A percentile compares a stretch with the other conserved stretches of the same genome.
phyloP scores from a whole-genome alignment of 1,140 invertebrate species.

The Bursaphelenchus mucronatus region DNA sequence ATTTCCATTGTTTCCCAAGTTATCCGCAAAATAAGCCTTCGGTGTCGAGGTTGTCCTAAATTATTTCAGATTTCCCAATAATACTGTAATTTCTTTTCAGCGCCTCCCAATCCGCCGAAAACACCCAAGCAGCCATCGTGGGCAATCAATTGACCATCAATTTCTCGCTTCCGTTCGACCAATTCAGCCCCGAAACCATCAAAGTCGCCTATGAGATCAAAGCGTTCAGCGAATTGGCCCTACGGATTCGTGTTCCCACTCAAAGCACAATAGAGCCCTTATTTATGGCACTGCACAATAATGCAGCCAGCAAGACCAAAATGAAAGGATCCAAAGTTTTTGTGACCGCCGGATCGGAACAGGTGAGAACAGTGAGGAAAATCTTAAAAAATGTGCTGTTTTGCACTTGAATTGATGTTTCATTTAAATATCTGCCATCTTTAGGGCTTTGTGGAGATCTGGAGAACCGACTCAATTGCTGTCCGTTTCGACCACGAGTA shows the following conservation, averaged over 20 bases:
- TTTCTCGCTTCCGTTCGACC: slow-evolving; percentile 51
- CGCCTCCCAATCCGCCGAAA: slow-evolving; percentile 41
- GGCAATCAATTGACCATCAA: slow-evolving; percentile 49
- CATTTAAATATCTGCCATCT: background rate
- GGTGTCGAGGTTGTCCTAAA: too few species aligned
- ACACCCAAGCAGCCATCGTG: slow-evolving; percentile 48
- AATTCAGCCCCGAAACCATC: slow-evolving; percentile 50
- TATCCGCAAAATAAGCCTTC: too few species aligned
- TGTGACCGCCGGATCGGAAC: slow-evolving; percentile 12
- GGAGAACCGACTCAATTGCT: slow-evolving; percentile 47
- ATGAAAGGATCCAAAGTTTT: slow-evolving; percentile 23
- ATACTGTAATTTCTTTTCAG: slow-evolving; percentile 10
- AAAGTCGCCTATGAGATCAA: slow-evolving; percentile 43
- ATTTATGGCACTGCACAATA: slow-evolving; percentile 32
- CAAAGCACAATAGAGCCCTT: slow-evolving; percentile 43
- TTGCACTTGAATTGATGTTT: background rate
- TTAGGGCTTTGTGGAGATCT: slow-evolving; percentile 50
- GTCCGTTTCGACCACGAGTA: slow-evolving; percentile 48
- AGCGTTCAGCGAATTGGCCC: slow-evolving; percentile 42
- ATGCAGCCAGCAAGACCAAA: slow-evolving; percentile 12
- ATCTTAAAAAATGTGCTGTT: background rate
- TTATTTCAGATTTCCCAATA: too few species aligned
- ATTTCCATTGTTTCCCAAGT: too few species aligned
- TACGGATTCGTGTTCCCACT: slow-evolving; percentile 43
- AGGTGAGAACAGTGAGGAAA: background rate